These are phyloP conservation scores for Lutjanus campechanus DNA, from an alignment of 2,797 vertebrate genomes.

Conservation along the genomic window DNA sequence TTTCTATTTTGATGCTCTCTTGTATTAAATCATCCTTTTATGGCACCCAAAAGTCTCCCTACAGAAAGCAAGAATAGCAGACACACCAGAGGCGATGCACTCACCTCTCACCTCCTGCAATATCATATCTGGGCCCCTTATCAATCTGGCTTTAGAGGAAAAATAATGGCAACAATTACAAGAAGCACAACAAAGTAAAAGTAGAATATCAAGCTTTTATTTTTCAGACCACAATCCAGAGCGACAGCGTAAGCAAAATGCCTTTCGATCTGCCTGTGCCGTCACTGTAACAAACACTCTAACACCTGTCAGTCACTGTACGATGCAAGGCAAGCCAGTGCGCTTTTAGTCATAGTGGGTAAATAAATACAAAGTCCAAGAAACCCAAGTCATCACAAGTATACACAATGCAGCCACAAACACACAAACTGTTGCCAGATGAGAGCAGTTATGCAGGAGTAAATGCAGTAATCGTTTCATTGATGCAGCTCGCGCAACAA, in stretches of 20 bases:
- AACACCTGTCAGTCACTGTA: slow-evolving; percentile 44
- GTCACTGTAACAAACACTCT: slow-evolving; percentile 46
- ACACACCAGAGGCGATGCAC: slow-evolving; percentile 78
- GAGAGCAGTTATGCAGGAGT: slow-evolving; percentile 31
- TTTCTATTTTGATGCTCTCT: slow-evolving; percentile 23
- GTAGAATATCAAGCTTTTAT: slow-evolving; percentile 51
- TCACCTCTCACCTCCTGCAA: slow-evolving; percentile 86
- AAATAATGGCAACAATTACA: slow-evolving; percentile 85
- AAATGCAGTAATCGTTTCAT: slow-evolving; percentile 28
- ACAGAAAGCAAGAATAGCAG: slow-evolving; percentile 70
- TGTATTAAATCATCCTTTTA: slow-evolving; percentile 38
- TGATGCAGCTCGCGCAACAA: neutral
- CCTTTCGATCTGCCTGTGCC: slow-evolving; percentile 47
- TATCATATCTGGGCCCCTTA: slow-evolving; percentile 86
- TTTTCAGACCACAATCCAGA: slow-evolving; percentile 66
- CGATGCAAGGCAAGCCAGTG: slow-evolving; percentile 60
- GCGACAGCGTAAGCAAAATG: slow-evolving; percentile 61
- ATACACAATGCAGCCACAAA: slow-evolving; percentile 45
- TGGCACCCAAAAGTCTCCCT: slow-evolving; percentile 53
- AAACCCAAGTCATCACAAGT: slow-evolving; percentile 46
- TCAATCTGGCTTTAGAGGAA: slow-evolving; percentile 87
- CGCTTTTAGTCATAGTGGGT: slow-evolving; percentile 54
- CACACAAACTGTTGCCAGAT: slow-evolving; percentile 15
- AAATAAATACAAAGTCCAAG: slow-evolving; percentile 48
- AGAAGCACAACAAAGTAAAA: slow-evolving; percentile 71